These are phyloP conservation scores for Torymus texanus DNA, from an alignment of 2,888 invertebrate genomes.

Conservation along the genomic window DNA sequence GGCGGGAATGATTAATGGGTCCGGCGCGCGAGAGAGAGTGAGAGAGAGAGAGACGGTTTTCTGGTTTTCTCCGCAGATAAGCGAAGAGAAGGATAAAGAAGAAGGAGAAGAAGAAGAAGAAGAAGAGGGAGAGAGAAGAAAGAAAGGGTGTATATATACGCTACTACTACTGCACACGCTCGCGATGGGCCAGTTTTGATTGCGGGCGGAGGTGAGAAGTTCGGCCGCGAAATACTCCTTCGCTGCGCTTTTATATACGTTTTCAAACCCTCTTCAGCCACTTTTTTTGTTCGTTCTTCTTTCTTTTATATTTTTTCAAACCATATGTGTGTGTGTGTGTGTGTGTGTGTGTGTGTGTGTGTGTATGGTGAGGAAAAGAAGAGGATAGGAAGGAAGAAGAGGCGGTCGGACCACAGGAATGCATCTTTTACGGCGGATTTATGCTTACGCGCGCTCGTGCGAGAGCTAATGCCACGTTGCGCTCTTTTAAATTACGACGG, in stretches of 20 bases:
- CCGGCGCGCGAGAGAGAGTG: slow-evolving; percentile 58
- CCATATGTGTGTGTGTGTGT: too few relatives aligned
- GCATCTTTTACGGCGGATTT: slow-evolving; percentile 38
- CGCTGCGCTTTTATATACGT: background rate
- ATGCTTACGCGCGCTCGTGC: background rate
- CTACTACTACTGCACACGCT: slow-evolving; percentile 8
- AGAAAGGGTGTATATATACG: background rate
- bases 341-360: too few relatives aligned
- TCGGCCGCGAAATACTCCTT: slow-evolving; percentile 25
- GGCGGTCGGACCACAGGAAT: too few relatives aligned
- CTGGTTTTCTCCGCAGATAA: slow-evolving; percentile 64
- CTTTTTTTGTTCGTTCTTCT: background rate
- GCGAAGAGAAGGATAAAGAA: slow-evolving; percentile 10
- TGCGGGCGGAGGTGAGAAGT: slow-evolving; percentile 40
- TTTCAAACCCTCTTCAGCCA: background rate
- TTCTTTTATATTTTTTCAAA: background rate
- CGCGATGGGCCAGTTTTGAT: slow-evolving; percentile 30
- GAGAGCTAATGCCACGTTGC: slow-evolving; percentile 42
- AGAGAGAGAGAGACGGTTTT: slow-evolving; percentile 59
- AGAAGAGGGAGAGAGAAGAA: background rate
- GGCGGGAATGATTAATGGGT: slow-evolving; percentile 72
- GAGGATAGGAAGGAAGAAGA: too few relatives aligned
- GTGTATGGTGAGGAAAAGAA: too few relatives aligned
- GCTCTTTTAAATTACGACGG: slow-evolving; percentile 45
- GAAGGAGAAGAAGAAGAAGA: slow-evolving; percentile 5